Evolutionary conservation across 2,113 vertebrate genomes (phyloP).

Genomic region (Anhinga anhinga): DNA sequence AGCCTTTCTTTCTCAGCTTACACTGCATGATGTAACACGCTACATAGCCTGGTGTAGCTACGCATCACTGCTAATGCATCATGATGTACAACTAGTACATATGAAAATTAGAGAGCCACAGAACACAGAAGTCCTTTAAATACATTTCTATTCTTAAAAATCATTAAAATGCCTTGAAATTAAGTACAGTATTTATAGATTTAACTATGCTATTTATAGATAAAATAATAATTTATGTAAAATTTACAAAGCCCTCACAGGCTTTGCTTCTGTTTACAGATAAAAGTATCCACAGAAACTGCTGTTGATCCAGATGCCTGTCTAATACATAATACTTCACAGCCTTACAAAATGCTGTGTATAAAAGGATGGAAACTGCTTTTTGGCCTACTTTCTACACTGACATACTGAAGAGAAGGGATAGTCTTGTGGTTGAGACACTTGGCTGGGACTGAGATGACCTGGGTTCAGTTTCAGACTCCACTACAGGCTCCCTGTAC

Average conservation of each 20-base stretch:
- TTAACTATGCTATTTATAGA: background rate
- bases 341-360: conserved; percentile 40
- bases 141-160: background rate
- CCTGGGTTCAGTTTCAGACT: conserved; percentile 60
- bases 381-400: conserved; percentile 60
- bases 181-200: background rate
- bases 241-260: background rate
- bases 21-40: accelerated
- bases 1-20: background rate
- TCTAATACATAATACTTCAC: conserved; percentile 57
- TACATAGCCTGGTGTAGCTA: background rate
- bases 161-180: background rate
- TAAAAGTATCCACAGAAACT: conserved; percentile 29
- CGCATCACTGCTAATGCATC: background rate
- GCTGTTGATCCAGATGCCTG: conserved; percentile 45
- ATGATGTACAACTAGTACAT: background rate
- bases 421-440: conserved; percentile 61
- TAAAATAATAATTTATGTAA: conserved; percentile 12
- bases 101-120: background rate
- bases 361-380: conserved; percentile 42
- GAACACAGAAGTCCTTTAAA: background rate
- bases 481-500: conserved; percentile 24
- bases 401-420: conserved; percentile 47
- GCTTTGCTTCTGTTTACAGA: conserved; percentile 56
- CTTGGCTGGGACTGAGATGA: conserved; percentile 61